Base-by-base conservation (phyloP, 1,140 invertebrate species). In the Dinothrombium tinctorium region DNA sequence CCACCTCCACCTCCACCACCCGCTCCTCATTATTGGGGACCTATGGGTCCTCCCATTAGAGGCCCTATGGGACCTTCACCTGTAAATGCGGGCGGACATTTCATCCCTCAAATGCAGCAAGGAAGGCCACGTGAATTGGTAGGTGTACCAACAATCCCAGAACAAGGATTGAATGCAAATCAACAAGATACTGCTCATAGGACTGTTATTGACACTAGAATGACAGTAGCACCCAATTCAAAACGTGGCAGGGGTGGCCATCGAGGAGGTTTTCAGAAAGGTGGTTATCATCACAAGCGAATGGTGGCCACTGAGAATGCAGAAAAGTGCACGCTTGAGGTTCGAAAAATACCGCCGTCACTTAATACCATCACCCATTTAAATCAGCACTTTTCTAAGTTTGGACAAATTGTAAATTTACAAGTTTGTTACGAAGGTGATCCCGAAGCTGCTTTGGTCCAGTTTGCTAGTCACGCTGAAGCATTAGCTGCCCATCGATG, bases 331-430 rank as follows among this genome's bases (percentile, higher is more conserved):
- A 59, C 57, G 14, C 61, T 96, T 19, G 82, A 90, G 59, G 60
- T 95, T 33, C 75, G 80, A 47, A 94, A 90, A 58, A 75, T 96
- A 11, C 89, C 89, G 0, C 64, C 68, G 0, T 76, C 76, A 17
- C 54, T 84, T 8, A 95, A 95, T 59, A 89, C 80, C 50, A 96
- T 96, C 48, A 72, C 79, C 1, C 81, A 84, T 54, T 59, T 95
- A 3, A 92, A 95, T 61, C 81, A 87, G 59, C 86, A 94, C 56
- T 95, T 95, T 57, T 69, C 72, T 28, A 86, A 89, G 54, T 95
- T 94, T 56, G 90, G 90, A 41, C 86, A 78, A 60, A 81, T 95
- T 53, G 75, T 84, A 14, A 95, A 94, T 59, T 82, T 96, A 44
- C 81, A 89, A 69, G 76, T 79, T 26, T 72, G 70, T 45, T 86